phyloP scores from a whole-genome alignment of 2,888 invertebrate genomes.

The Miltochrista miniata region DNA sequence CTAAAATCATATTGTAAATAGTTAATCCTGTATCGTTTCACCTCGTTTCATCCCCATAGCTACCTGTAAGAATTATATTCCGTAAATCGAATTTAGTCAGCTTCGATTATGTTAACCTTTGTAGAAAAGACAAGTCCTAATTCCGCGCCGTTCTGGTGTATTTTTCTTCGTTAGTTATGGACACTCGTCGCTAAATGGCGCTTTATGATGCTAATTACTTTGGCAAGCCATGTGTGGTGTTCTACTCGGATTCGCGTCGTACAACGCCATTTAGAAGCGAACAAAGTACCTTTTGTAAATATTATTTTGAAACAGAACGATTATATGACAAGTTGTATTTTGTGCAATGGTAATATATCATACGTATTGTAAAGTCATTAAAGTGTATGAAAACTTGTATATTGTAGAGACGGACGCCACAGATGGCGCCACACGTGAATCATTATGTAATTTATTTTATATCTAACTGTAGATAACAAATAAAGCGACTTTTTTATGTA shows the following conservation, averaged over 20 bases:
- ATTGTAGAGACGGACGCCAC: slow-evolving; percentile 60
- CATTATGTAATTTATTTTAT: slow-evolving; percentile 82
- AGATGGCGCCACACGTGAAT: slow-evolving; percentile 58
- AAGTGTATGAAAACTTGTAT: slow-evolving; percentile 50
- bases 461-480: slow-evolving; percentile 82
- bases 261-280: slow-evolving; percentile 27
- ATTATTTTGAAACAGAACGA: slow-evolving; percentile 33
- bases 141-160: slow-evolving; percentile 27
- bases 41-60: slow-evolving; percentile 36
- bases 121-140: slow-evolving; percentile 40
- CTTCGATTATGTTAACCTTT: slow-evolving; percentile 33
- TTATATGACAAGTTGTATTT: slow-evolving; percentile 36
- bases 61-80: slow-evolving; percentile 30
- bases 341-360: slow-evolving; percentile 40
- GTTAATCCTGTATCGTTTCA: slow-evolving; percentile 33
- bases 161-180: slow-evolving; percentile 27
- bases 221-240: neutral
- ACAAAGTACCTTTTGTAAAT: slow-evolving; percentile 30
- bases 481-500: slow-evolving; percentile 82
- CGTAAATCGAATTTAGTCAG: slow-evolving; percentile 28
- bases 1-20: slow-evolving; percentile 44
- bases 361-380: slow-evolving; percentile 38
- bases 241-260: slow-evolving; percentile 5
- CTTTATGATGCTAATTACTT: slow-evolving; percentile 7
- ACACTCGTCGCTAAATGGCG: slow-evolving; percentile 26